Base-by-base conservation (phyloP, 2,113 vertebrate genomes). In the Ardeotis arabs region DNA sequence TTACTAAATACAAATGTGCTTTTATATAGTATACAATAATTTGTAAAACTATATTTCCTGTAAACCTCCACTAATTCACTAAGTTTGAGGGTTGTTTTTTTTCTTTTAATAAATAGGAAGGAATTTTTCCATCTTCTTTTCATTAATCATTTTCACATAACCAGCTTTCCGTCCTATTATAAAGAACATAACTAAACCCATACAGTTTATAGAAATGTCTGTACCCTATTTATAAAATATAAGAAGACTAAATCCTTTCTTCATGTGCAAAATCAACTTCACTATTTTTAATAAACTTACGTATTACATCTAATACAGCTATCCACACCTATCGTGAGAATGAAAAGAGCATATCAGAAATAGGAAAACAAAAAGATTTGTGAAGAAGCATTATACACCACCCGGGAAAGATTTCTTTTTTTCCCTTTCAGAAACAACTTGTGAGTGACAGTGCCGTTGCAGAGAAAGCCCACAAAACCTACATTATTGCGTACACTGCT, bases 401-500 rank as follows among this genome's bases (percentile, higher is more conserved):
- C 44, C 10, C 1, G 1, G 33, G 45, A 62, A 89, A 70, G 15
- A 33, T 28, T 24, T 55, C 41, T 44, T 90, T 77, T 69, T 53
- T 18, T 10, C 18, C 11, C 18, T 77, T 72, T 56, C 85, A 89
- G 90, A 78, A 90, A 82, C 1, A 1, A 74, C 47, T 64, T 21
- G 49, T 67, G 58, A 87, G 47, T 1, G 6, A 73, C 47, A n/a
- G 37, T 14, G 9, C 12, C 17, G 7, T 9, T 4, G 13, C 77
- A 90, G 70, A 79, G 70, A 85, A 62, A 93, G 50, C 58, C 59
- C 83, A 87, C 84, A 79, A 75, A 92, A 82, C 66, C 82, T 59
- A 0, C 10, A 44, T 37, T 10, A 1, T 23, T 0, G 0, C 0
- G 0, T 18, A 28, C 24, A 5, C 3, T 2, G n/a, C 44, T 37